A percentile compares a stretch with the other conserved stretches of the same genome.
phyloP scores from a whole-genome alignment of 2,113 vertebrate genomes.

The Dromiciops gliroides region DNA sequence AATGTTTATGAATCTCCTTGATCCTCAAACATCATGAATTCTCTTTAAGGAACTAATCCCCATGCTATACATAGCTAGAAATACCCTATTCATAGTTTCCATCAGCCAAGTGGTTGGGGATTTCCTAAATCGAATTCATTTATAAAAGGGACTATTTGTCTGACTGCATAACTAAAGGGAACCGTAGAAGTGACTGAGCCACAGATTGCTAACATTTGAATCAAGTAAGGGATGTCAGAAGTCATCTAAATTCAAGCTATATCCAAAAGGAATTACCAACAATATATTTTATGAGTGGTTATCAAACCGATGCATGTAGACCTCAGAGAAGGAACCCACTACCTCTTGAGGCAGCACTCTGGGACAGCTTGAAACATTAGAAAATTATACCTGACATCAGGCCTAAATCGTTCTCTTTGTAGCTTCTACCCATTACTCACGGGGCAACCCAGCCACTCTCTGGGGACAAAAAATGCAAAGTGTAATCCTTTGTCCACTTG shows the following conservation, averaged over 20 bases:
- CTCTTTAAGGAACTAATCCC: background rate
- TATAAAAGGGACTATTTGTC: background rate
- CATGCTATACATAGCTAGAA: background rate
- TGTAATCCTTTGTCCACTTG: background rate
- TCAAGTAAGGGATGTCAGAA: background rate
- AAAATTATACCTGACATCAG: background rate
- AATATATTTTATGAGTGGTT: background rate
- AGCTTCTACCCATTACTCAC: background rate
- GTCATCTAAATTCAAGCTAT: background rate
- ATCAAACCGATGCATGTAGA: background rate
- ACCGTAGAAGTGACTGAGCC: background rate
- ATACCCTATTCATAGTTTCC: background rate
- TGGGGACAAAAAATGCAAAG: background rate
- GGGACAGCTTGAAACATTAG: background rate
- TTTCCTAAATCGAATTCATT: background rate
- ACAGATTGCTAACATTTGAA: background rate
- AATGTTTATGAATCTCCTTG: background rate
- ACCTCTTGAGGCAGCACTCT: background rate
- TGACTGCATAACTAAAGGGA: background rate
- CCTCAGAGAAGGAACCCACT: background rate
- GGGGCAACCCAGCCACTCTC: background rate
- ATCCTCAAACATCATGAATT: background rate
- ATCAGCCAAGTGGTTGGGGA: background rate
- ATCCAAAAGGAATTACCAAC: background rate
- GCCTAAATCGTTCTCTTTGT: background rate